These are phyloP conservation scores for Ptychoptera albimana DNA, from an alignment of 2,888 invertebrate genomes.

Conservation along the genomic window DNA sequence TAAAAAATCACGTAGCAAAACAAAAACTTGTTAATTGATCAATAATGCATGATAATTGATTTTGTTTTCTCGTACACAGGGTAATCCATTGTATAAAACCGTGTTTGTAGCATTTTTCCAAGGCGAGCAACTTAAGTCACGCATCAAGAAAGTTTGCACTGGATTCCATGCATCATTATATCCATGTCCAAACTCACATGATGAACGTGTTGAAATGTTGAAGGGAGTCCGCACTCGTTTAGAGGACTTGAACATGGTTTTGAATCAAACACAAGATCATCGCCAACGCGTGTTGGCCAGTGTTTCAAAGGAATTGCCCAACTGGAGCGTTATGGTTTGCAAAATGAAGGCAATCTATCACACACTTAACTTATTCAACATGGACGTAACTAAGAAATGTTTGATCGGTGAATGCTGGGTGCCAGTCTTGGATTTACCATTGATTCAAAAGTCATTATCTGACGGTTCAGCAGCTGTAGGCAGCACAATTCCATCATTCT, in stretches of 20 bases:
- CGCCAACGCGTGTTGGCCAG: constrained; percentile 72
- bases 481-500: constrained; percentile 75
- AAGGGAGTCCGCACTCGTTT: constrained; percentile 78
- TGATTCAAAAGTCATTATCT: constrained; percentile 59
- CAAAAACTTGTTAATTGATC: constrained; percentile 2
- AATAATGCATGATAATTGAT: constrained; percentile 20
- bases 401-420: constrained; percentile 77
- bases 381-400: constrained; percentile 77
- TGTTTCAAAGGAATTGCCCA: constrained; percentile 76
- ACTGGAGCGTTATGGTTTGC: constrained; percentile 79
- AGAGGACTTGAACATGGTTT: constrained; percentile 72
- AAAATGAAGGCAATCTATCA: constrained; percentile 90
- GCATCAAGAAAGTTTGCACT: constrained; percentile 85
- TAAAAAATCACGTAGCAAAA: constrained; percentile 3
- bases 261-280: constrained; percentile 87
- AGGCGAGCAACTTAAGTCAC: constrained; percentile 80
- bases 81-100: constrained; percentile 51
- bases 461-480: constrained; percentile 67
- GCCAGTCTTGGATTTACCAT: constrained; percentile 52
- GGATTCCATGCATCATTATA: constrained; percentile 87
- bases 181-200: constrained; percentile 76
- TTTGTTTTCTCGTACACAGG: not conserved
- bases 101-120: constrained; percentile 83
- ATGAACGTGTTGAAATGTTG: constrained; percentile 77
- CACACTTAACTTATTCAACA: constrained; percentile 73